These are phyloP conservation scores for Crenichthys baileyi DNA, from an alignment of 2,797 vertebrate species.

Conservation along the genomic window DNA sequence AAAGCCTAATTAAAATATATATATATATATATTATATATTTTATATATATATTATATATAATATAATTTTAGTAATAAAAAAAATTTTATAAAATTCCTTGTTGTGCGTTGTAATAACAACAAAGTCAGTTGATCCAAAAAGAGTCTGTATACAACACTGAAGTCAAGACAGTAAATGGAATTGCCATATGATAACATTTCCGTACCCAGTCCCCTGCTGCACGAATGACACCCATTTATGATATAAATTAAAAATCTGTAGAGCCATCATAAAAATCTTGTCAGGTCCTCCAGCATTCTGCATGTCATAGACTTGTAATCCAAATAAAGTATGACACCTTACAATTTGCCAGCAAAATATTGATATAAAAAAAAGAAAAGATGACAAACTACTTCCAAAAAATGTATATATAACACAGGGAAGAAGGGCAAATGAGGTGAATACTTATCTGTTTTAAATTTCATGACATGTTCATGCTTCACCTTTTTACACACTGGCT, in stretches of 20 bases:
- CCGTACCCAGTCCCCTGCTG: no score
- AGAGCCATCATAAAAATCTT: neutral
- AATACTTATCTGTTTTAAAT: conserved; percentile 19
- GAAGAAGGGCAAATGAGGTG: neutral
- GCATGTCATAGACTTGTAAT: neutral
- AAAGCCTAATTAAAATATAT: neutral
- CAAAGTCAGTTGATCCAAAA: no score
- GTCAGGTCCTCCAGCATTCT: neutral
- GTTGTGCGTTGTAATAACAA: no score
- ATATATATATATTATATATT: neutral
- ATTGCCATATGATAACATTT: no score
- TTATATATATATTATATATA: no score
- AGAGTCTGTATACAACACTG: no score
- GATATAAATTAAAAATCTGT: neutral
- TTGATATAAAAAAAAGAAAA: neutral
- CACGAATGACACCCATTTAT: neutral
- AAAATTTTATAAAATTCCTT: no score
- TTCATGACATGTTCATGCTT: conserved; percentile 9
- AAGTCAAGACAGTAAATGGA: no score
- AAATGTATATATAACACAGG: neutral
- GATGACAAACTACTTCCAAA: neutral
- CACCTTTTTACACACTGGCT: conserved; percentile 21
- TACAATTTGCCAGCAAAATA: neutral
- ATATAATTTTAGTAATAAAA: no score
- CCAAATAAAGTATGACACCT: neutral